Evolutionary conservation across 2,888 invertebrate genomes (phyloP).

Genomic region (Papilio demoleus): DNA sequence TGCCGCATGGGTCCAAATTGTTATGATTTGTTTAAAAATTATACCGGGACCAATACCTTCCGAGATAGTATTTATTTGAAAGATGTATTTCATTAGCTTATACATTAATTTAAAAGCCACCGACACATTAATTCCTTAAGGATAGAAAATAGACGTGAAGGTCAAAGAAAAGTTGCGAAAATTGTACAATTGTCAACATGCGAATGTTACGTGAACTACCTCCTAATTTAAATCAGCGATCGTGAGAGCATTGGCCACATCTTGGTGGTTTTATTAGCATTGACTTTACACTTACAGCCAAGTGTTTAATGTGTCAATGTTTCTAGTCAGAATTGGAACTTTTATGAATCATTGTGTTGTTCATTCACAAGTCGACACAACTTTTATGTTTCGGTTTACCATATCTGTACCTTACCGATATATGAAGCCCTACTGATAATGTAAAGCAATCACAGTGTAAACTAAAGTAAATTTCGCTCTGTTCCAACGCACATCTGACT

Average conservation of each 20-base stretch:
- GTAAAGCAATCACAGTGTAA: neutral
- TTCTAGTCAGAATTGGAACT: constrained; percentile 81
- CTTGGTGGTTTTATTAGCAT: constrained; percentile 54
- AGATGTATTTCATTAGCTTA: constrained; percentile 81
- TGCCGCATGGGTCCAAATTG: constrained; percentile 81
- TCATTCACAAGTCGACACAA: constrained; percentile 45
- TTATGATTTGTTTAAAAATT: constrained; percentile 85
- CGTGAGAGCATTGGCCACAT: constrained; percentile 67
- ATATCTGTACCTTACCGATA: neutral
- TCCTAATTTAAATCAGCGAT: constrained; percentile 79
- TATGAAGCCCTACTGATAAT: neutral
- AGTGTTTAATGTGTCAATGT: constrained; percentile 60
- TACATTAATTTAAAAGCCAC: constrained; percentile 82
- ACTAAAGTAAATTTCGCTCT: constrained; percentile 40
- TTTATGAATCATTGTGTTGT: constrained; percentile 52
- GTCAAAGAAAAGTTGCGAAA: constrained; percentile 81
- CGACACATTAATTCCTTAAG: constrained; percentile 84
- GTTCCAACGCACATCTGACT: constrained; percentile 71
- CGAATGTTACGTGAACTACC: constrained; percentile 76
- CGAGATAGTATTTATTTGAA: constrained; percentile 84
- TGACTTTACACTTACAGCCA: constrained; percentile 57
- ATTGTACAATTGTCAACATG: constrained; percentile 55
- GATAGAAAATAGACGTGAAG: constrained; percentile 79
- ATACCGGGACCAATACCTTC: constrained; percentile 84
- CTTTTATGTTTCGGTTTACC: constrained; percentile 32